A percentile compares a stretch with the other conserved stretches of the same genome.
Conservation (phyloP, 1,140 invertebrate genomes). For the Drosophila chauvacae region DNA sequence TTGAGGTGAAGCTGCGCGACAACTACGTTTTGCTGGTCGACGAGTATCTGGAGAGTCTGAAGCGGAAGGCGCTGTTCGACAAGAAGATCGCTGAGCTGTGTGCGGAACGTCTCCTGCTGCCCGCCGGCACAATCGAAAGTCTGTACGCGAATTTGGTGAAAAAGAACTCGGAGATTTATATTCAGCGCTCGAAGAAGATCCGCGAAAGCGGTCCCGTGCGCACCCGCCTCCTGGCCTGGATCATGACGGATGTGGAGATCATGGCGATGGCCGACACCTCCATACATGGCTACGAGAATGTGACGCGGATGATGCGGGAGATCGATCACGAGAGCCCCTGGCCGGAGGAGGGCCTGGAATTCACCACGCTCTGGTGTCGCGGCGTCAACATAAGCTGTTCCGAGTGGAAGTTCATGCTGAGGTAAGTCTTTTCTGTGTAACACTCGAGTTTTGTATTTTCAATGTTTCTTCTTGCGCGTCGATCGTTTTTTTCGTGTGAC, state of each 20-base stretch:
- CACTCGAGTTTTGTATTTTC: no score
- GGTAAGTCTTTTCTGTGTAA: slow-evolving; percentile 37
- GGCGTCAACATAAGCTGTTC: slow-evolving; percentile 91
- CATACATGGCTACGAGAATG: slow-evolving; percentile 93
- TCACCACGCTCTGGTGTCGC: slow-evolving; percentile 96
- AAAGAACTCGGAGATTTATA: slow-evolving; percentile 97
- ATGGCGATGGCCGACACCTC: slow-evolving; percentile 94
- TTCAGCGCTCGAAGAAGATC: slow-evolving; percentile 94
- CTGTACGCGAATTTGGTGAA: slow-evolving; percentile 93
- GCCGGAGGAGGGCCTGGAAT: slow-evolving; percentile 96
- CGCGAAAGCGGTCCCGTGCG: slow-evolving; percentile 89
- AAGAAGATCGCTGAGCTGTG: slow-evolving; percentile 89
- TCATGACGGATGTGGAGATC: slow-evolving; percentile 91
- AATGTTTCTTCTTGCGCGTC: no score
- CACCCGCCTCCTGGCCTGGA: slow-evolving; percentile 92
- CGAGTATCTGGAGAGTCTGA: slow-evolving; percentile 97
- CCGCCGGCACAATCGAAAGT: slow-evolving; percentile 93
- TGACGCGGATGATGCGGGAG: slow-evolving; percentile 89
- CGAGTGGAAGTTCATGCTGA: slow-evolving; percentile 93
- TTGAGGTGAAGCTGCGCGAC: slow-evolving; percentile 97
- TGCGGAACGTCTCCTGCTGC: slow-evolving; percentile 92
- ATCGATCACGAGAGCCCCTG: slow-evolving; percentile 95
- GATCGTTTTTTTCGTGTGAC: no score
- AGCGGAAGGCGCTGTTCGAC: slow-evolving; percentile 95
- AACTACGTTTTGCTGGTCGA: slow-evolving; percentile 98